A percentile compares a stretch with the other conserved stretches of the same genome.
Evolutionary conservation across 2,888 invertebrate genomes (phyloP).

Genomic region (Diplazon laetatorius): DNA sequence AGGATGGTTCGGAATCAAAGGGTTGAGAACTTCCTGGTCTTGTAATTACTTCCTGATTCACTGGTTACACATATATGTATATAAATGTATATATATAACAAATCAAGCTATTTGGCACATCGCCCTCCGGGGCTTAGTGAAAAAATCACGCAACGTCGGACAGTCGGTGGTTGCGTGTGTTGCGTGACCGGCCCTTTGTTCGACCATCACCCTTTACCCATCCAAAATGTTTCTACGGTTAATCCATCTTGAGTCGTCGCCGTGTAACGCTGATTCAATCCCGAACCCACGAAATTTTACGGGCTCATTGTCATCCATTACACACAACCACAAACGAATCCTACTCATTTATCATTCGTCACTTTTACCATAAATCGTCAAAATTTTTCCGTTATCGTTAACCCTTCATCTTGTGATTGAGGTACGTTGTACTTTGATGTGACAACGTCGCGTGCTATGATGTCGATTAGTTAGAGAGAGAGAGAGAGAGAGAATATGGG

Average conservation of each 20-base stretch:
- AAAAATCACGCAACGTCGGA: not conserved
- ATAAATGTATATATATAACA: not conserved
- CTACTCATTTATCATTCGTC: too few species aligned
- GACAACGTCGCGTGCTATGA: too few species aligned
- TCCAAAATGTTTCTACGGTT: slow-evolving; percentile 8
- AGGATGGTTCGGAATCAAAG: slow-evolving; percentile 48
- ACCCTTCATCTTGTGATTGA: too few species aligned
- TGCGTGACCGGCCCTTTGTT: slow-evolving; percentile 22
- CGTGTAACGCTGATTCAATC: not conserved
- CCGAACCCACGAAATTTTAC: too few species aligned
- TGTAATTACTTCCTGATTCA: slow-evolving; percentile 63
- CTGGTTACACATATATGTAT: slow-evolving; percentile 2
- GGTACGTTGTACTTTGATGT: too few species aligned
- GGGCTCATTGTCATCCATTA: too few species aligned
- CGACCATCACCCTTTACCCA: not conserved
- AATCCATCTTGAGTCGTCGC: slow-evolving; percentile 6
- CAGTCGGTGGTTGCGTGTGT: slow-evolving; percentile 46
- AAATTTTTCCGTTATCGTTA: too few species aligned
- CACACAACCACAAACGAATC: too few species aligned
- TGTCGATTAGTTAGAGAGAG: too few species aligned
- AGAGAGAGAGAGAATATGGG: too few species aligned
- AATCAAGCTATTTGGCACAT: not conserved
- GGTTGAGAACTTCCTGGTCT: slow-evolving; percentile 60
- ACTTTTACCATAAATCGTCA: too few species aligned
- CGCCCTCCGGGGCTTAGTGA: not conserved